These are phyloP conservation scores for Pogonocherus hispidulus DNA, from an alignment of 2,888 invertebrate genomes.

Conservation along the genomic window DNA sequence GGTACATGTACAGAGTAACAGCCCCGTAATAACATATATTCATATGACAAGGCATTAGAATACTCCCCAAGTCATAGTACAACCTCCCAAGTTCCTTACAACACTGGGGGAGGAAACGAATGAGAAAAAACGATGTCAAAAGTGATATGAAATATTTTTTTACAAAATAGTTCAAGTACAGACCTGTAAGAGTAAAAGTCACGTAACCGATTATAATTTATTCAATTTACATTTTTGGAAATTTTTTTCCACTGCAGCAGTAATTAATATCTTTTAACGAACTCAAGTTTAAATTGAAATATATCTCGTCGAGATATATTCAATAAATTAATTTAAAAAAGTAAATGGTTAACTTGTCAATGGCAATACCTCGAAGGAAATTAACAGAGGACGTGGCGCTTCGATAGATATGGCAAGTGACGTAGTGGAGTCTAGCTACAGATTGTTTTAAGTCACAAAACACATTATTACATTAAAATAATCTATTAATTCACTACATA, in stretches of 20 bases:
- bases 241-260: neutral
- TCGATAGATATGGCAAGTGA: neutral
- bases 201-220: neutral
- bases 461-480: constrained; percentile 42
- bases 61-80: neutral
- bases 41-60: neutral
- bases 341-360: neutral
- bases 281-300: no score
- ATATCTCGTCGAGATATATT: neutral
- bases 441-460: constrained; percentile 33
- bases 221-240: neutral
- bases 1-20: constrained; percentile 17
- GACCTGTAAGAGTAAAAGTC: neutral
- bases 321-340: no score
- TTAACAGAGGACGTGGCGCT: neutral
- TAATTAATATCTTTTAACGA: no score
- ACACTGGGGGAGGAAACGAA: neutral
- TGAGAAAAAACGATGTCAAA: neutral
- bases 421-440: neutral
- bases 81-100: neutral
- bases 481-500: constrained; percentile 43
- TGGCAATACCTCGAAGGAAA: neutral
- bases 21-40: constrained; percentile 16
- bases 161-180: constrained; percentile 1
- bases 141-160: constrained; percentile 13